Conservation (phyloP, 1,140 invertebrate species). For the Leptopilina boulardi region DNA sequence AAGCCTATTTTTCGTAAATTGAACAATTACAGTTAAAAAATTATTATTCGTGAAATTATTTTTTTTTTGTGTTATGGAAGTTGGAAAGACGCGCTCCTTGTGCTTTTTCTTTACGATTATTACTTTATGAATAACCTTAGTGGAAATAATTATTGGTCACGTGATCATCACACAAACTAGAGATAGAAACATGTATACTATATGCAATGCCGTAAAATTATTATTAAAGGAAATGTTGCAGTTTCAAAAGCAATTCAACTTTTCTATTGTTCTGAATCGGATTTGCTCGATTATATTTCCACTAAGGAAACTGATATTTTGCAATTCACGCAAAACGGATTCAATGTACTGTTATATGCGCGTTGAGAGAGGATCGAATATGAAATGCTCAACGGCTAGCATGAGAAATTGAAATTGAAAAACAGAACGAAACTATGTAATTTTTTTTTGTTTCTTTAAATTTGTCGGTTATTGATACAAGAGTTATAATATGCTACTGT, state of each 20-base stretch:
- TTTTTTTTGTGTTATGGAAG: too few species aligned
- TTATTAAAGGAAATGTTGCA: slow-evolving; percentile 22
- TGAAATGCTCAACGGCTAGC: not conserved
- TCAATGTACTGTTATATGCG: slow-evolving; percentile 13
- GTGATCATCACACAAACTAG: not conserved
- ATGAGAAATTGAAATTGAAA: too few species aligned
- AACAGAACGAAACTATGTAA: too few species aligned
- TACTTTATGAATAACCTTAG: not conserved
- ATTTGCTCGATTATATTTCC: slow-evolving; percentile 14
- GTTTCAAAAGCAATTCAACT: slow-evolving; percentile 10
- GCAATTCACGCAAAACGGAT: slow-evolving; percentile 13
- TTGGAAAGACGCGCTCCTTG: too few species aligned
- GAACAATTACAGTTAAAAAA: too few species aligned
- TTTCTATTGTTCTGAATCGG: slow-evolving; percentile 4
- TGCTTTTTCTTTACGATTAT: too few species aligned
- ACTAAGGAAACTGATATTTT: slow-evolving; percentile 12
- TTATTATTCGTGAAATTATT: too few species aligned
- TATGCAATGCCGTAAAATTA: not conserved
- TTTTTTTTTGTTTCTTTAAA: too few species aligned
- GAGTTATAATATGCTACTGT: too few species aligned
- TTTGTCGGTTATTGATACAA: too few species aligned
- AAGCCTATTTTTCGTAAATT: not conserved
- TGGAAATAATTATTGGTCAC: not conserved
- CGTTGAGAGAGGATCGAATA: not conserved
- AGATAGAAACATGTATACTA: too few species aligned